A percentile compares a stretch with the other conserved stretches of the same genome.
These are phyloP conservation scores for Hippotragus niger DNA, from an alignment of 2,113 vertebrate genomes.

Conservation along the genomic window DNA sequence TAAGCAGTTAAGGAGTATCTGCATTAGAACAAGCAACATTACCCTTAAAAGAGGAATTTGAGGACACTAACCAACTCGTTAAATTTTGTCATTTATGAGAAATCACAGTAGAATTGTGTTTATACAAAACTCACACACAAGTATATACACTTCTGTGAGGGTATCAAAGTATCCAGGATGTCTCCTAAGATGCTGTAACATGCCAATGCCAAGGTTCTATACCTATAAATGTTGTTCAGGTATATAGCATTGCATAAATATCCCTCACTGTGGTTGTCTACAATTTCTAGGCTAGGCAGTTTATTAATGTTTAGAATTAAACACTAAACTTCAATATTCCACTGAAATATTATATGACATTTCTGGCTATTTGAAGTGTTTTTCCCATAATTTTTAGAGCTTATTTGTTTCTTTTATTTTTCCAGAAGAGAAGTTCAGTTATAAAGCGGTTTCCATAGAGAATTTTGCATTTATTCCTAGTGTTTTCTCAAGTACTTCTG, in stretches of 20 bases:
- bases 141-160: not conserved
- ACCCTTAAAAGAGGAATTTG: not conserved
- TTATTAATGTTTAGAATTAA: slow-evolving; percentile 17
- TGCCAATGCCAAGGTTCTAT: not conserved
- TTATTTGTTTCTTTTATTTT: slow-evolving; percentile 1
- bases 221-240: not conserved
- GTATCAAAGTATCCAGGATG: not conserved
- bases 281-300: not conserved
- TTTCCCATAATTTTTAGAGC: not conserved
- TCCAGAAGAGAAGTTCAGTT: not conserved
- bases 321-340: not conserved
- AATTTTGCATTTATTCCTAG: not conserved
- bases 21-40: not conserved
- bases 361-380: not conserved
- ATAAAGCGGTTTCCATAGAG: slow-evolving; percentile 8
- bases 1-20: not conserved
- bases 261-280: not conserved
- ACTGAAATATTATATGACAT: not conserved
- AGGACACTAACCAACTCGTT: not conserved
- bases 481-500: slow-evolving; percentile 2
- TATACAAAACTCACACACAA: not conserved
- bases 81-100: not conserved
- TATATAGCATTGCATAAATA: not conserved
- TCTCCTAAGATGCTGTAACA: not conserved
- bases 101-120: not conserved